These are phyloP conservation scores for Pterobdella sp. DNA, from an alignment of 2,888 invertebrate genomes.

Conservation along the genomic window DNA sequence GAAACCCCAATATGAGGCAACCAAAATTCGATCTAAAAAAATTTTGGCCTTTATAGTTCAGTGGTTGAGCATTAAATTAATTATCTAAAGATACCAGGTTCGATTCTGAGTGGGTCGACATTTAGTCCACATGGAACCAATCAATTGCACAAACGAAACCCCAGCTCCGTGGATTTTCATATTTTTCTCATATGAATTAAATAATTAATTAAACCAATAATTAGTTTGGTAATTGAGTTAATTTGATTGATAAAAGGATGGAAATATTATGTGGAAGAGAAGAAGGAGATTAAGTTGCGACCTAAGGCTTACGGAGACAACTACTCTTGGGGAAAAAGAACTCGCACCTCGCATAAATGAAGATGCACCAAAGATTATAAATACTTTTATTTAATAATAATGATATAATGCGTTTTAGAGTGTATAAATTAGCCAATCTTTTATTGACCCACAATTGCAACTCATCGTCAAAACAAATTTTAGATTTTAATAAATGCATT, in stretches of 20 bases:
- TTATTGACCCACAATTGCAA: too few relatives aligned
- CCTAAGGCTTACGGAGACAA: conserved; percentile 86
- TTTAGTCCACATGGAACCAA: neutral
- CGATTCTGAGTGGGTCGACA: neutral
- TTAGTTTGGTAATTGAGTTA: conserved; percentile 2
- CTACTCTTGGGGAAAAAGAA: conserved; percentile 90
- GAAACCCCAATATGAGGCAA: too few relatives aligned
- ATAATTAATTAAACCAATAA: neutral
- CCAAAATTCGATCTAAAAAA: too few relatives aligned
- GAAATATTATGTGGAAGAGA: conserved; percentile 75
- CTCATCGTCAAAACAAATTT: too few relatives aligned
- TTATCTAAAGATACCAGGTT: too few relatives aligned
- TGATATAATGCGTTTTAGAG: too few relatives aligned
- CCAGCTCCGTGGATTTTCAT: neutral
- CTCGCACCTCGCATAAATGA: conserved; percentile 89
- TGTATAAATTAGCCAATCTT: too few relatives aligned
- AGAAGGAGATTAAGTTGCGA: conserved; percentile 64
- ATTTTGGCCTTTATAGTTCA: too few relatives aligned
- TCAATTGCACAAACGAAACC: too few relatives aligned
- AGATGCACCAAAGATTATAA: neutral
- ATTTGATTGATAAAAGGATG: conserved; percentile 57
- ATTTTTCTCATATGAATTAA: neutral
- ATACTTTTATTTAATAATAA: too few relatives aligned
- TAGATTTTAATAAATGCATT: too few relatives aligned
- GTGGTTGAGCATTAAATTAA: too few relatives aligned